Base-by-base conservation (phyloP, 2,888 invertebrate genomes). In the Standfussiana lucernea region DNA sequence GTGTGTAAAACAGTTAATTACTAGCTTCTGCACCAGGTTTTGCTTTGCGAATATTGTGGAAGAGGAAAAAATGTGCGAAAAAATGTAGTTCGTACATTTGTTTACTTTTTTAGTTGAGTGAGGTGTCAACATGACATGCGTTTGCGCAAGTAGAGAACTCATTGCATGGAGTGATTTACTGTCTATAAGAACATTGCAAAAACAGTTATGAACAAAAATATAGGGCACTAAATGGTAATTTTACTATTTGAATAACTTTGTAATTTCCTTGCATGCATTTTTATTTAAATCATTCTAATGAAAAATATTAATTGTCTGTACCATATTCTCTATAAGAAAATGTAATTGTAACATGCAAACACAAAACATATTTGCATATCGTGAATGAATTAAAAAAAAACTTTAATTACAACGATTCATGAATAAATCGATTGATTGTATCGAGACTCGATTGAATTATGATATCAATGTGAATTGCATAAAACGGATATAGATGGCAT, bases 371-470 rank as follows among this genome's bases (percentile, higher is more conserved):
- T 59, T 40, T 72, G 42, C 69, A 59, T 53, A n/a, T 32, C 40
- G 53, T 13, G 13, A n/a, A 75, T 47, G 53, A 79, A 78, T 66
- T 81, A 81, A 81, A 84, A 87, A 80, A 81, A 82, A 87, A 80
- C 80, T 78, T 80, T 70, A 83, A 87, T 88, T 84, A 86, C 72
- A 77, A 76, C 79, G 72, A 82, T 85, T 88, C 85, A 90, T 91
- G 89, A 91, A 91, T 92, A 91, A 90, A 90, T 85, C 62, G 32
- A 75, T 64, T 70, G 47, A 73, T 69, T 74, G 77, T 85, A 86
- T 88, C 86, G 83, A 87, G 84, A 81, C 77, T 77, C 62, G 68
- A 82, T 59, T 82, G 65, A 75, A 76, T 77, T 68, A 83, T 70
- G 67, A 61, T 84, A 75, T 73, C 80, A 72, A 59, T 68, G 40